Base-by-base conservation (phyloP, 2,797 vertebrate species). In the Lepus townsendii region DNA sequence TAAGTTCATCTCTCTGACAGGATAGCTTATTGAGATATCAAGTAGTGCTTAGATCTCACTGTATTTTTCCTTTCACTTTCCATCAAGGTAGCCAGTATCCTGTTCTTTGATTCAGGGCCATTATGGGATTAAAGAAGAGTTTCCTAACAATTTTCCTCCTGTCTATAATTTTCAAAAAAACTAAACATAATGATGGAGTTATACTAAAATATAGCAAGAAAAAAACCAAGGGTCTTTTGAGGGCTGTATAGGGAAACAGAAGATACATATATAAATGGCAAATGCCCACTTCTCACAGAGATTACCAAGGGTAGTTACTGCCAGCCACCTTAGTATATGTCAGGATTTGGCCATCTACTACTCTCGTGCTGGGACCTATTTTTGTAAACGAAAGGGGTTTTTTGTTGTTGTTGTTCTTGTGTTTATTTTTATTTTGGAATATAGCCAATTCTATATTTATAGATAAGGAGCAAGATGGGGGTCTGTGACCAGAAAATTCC, bases 121-220 rank as follows among this genome's bases (percentile, higher is more conserved):
- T 89, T 68, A 57, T 57, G 24, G 5, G 5, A 77, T 5, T 42
- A 93, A 90, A 88, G 52, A 11, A 63, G 90, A 90, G 78, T 71
- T 87, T 88, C 17, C 22, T 88, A 90, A 69, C 11, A 92, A 42
- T 82, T 88, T 92, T 5, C 26, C 27, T 90, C 50, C 68, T 95
- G 32, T 77, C 57, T 83, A 88, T 94, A 12, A 47, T 92, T 93
- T 93, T 90, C 79, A 88, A 90, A 95, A 93, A 65, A 85, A 47
- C 19, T 87, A 9, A 9, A 66, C 11, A 71, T 93, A 86, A 38
- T 92, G 68, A 92, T 27, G 69, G 83, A 89, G 86, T 66, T 83
- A 62, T 66, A 26, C 35, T 75, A 76, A 32, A 95, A 5, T 50
- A 78, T n/a, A 76, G 14, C 8, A 79, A 94, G 60, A 35, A 5